A percentile compares a stretch with the other conserved stretches of the same genome.
phyloP scores from a whole-genome alignment of 2,888 invertebrate genomes.

The Euproctis similis region DNA sequence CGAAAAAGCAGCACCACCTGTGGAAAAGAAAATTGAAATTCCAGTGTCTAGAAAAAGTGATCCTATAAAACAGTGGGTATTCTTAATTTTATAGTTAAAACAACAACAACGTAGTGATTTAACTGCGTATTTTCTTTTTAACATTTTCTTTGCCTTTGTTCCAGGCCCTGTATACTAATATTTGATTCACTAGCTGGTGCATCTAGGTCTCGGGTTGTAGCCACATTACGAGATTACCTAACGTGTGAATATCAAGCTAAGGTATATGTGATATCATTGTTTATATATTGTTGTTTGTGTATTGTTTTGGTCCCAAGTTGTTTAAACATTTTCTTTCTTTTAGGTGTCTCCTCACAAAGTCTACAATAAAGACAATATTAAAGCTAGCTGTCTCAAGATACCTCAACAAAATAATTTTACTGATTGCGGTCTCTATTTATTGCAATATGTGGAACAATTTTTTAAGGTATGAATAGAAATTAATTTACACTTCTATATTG shows the following conservation, averaged over 20 bases:
- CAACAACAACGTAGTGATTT: not conserved
- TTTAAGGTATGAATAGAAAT: slow-evolving; percentile 78
- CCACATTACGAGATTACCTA: slow-evolving; percentile 92
- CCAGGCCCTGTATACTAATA: slow-evolving; percentile 93
- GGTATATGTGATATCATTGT: slow-evolving; percentile 62
- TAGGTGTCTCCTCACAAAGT: slow-evolving; percentile 77
- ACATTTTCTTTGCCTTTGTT: slow-evolving; percentile 37
- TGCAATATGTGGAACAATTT: slow-evolving; percentile 98
- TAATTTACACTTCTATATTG: not conserved
- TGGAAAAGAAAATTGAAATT: slow-evolving; percentile 54
- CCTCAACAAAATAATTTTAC: slow-evolving; percentile 99
- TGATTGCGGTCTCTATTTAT: slow-evolving; percentile 96
- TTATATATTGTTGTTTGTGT: not conserved
- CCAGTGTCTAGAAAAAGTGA: slow-evolving; percentile 48
- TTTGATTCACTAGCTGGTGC: slow-evolving; percentile 95
- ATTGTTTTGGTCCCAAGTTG: not conserved
- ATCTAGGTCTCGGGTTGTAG: slow-evolving; percentile 88
- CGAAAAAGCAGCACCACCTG: slow-evolving; percentile 43
- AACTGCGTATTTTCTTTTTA: not conserved
- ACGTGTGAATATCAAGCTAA: slow-evolving; percentile 90
- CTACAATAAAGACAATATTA: slow-evolving; percentile 89
- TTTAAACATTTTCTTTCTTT: slow-evolving; percentile 16
- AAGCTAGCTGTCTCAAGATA: slow-evolving; percentile 90
- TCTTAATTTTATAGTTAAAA: not conserved
- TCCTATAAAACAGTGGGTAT: slow-evolving; percentile 80